phyloP scores from a whole-genome alignment of 2,113 vertebrate species.

The Aythya baeri region DNA sequence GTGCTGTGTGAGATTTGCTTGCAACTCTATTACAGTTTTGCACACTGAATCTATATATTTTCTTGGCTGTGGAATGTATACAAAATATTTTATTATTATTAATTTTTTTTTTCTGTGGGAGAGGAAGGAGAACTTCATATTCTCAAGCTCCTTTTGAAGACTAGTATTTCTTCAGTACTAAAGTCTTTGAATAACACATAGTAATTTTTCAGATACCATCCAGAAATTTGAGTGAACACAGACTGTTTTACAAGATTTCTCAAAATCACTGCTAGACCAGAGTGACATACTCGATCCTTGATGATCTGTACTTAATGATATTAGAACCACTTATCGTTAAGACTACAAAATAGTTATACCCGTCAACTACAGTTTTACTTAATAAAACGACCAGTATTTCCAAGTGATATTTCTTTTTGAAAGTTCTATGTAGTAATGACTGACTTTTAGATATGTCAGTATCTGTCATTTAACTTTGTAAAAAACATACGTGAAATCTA shows the following conservation, averaged over 20 bases:
- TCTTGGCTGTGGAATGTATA: neutral
- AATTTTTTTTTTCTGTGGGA: fast-evolving
- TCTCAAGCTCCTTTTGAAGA: neutral
- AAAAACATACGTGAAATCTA: neutral
- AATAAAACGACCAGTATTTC: neutral
- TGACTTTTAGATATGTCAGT: neutral
- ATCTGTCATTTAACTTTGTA: neutral
- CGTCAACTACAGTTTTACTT: neutral
- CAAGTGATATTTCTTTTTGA: neutral
- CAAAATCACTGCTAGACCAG: neutral
- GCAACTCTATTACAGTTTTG: neutral
- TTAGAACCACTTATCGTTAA: neutral
- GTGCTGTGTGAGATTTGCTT: neutral
- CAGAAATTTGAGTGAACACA: neutral
- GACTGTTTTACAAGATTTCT: neutral
- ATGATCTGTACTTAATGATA: neutral
- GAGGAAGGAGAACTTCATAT: neutral
- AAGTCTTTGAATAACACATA: neutral
- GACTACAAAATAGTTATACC: neutral
- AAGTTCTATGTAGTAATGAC: neutral
- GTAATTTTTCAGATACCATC: neutral
- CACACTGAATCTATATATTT: neutral
- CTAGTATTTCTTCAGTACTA: neutral
- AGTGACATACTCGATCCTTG: fast-evolving
- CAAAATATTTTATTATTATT: neutral